Evolutionary conservation across 2,113 vertebrate species (phyloP), one percentile per base, ranked within the genome.

Genomic region (Prietella phreatophila): DNA sequence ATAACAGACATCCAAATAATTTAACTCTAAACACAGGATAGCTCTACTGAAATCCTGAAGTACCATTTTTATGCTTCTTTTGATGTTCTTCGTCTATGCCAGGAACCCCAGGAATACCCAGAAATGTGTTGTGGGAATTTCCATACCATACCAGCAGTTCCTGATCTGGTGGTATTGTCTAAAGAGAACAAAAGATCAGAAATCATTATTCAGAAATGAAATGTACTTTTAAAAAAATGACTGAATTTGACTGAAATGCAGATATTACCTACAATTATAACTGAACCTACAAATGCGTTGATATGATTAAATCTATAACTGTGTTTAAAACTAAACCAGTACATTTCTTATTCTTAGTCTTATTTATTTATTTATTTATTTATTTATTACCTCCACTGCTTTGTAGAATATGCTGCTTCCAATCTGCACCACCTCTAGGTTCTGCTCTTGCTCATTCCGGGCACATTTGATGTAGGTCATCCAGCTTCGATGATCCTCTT

Each of bases 381-480:
- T 36, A 36, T 36, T 36, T 36, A 55, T 85, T 73, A 98, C 98
- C 96, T 99, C 98, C 0, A 97, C 97, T 20, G 97, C 97, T 91
- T 98, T 99, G 95, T 99, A 99, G 94, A 98, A 99, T 94, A 99
- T 97, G 94, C 97, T 98, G 94, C 97, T 98, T 69, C 98, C 98
- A 0, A 99, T 96, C 94, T 99, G 98, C 0, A 99, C 97, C 89
- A 99, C 98, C 91, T 99, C 98, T 84, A 99, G 94, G 92, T 99
- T 99, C 94, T 99, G 98, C 87, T 99, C 98, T 93, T 99, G 98
- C 91, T 99, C 98, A 0, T 99, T 99, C 3, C 98, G 93, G 0
- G 98, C 98, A 2, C 98, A 99, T 79, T 99, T 99, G 91, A 99
- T 99, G 93, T 99, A 99, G 0, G 98, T 99, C 98, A 99, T 99